Conservation (phyloP, 2,888 invertebrate genomes). For the Hirtodrosophila alboralis region DNA sequence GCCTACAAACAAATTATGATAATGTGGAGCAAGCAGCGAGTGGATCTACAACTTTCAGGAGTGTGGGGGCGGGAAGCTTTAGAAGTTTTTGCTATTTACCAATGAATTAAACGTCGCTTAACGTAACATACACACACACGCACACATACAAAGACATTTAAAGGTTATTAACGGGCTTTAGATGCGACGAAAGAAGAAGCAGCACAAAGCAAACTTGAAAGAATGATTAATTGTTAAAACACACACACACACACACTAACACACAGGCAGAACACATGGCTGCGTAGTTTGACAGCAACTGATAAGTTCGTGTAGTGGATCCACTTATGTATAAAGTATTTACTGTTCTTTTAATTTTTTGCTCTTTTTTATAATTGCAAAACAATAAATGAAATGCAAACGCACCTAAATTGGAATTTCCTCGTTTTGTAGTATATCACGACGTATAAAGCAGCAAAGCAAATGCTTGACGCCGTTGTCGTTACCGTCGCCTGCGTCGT, state of each 20-base stretch:
- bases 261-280: slow-evolving; percentile 32
- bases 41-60: background rate
- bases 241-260: slow-evolving; percentile 4
- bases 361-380: background rate
- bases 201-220: slow-evolving; percentile 36
- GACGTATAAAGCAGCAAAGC: slow-evolving; percentile 55
- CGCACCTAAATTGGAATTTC: slow-evolving; percentile 73
- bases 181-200: slow-evolving; percentile 6
- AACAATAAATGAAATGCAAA: slow-evolving; percentile 26
- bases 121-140: slow-evolving; percentile 11
- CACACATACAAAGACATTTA: slow-evolving; percentile 41
- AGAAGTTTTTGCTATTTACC: slow-evolving; percentile 30
- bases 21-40: slow-evolving; percentile 18
- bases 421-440: slow-evolving; percentile 52
- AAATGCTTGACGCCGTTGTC: slow-evolving; percentile 39
- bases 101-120: slow-evolving; percentile 39
- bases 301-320: slow-evolving; percentile 22
- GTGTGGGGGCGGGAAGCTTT: slow-evolving; percentile 7
- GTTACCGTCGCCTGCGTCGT: slow-evolving; percentile 39
- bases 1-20: slow-evolving; percentile 6
- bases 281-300: slow-evolving; percentile 37
- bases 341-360: background rate
- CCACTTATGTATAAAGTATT: too few species aligned
- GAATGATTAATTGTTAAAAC: slow-evolving; percentile 61
- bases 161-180: slow-evolving; percentile 61